Evolutionary conservation across 2,888 invertebrate species (phyloP), one percentile per base, ranked within the genome.

Genomic region (Hipparchia sbordonii): DNA sequence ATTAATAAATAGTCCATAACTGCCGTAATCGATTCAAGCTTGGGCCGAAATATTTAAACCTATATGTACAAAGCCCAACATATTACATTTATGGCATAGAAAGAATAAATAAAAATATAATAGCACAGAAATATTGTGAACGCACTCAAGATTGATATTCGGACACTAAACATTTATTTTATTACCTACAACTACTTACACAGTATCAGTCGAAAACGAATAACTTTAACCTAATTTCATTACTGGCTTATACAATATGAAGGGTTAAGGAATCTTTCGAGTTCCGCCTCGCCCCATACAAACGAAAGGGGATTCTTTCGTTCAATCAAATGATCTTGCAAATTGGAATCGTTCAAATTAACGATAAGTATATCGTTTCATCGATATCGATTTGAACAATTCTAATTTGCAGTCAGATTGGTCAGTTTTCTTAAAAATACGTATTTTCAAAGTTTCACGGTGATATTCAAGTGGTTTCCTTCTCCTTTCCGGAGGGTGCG

Each of bases 151-250:
- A 72, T 66, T 74, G 33, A 59, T 63, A 67, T 72, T 67, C 56
- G 54, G 54, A 65, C 39, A 57, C 54, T 68, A 60, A 59, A 68
- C 13, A 57, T 48, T 48, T 4, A 74, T 61, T 57, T 45, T 52
- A 61, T 71, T 56, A 61, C 75, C 77, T 79, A 79, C 10, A 70
- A 78, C 84, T 89, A 89, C 91, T 91, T 93, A 93, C 83, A 89
- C 89, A 85, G 85, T 92, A 92, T 93, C 92, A 93, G 92, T 93
- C 93, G 87, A 89, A 89, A 87, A 89, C 83, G 84, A 87, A 84
- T 82, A 70, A 66, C 45, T 81, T 78, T 84, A 86, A 77, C 78
- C 80, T 85, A 87, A 23, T 73, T 4, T 39, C 74, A 85, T 82
- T 89, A 90, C 87, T 92, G 90, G 90, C 89, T 90, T 89, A 90